phyloP scores from a whole-genome alignment of 2,797 vertebrate species.

The Peromyscus aztecus region DNA sequence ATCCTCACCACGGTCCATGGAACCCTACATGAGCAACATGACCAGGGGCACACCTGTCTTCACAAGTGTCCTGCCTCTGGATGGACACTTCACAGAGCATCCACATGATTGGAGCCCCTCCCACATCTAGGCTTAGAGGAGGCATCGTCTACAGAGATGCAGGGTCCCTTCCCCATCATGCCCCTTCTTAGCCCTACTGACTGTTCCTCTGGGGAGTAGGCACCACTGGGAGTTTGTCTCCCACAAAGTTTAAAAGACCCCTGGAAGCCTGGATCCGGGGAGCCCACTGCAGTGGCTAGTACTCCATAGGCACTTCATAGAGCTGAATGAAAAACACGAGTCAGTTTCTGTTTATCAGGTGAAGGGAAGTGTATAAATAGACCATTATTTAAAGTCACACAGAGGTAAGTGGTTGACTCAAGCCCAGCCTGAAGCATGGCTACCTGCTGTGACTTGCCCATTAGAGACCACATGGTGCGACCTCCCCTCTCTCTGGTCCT shows the following conservation, averaged over 20 bases:
- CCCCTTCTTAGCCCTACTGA: rapidly evolving
- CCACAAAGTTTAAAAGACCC: neutral
- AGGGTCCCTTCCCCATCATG: rapidly evolving
- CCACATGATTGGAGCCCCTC: neutral
- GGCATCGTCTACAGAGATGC: neutral
- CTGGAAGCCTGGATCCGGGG: rapidly evolving
- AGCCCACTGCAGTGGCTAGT: rapidly evolving
- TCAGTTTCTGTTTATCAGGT: neutral
- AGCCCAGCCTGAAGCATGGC: neutral
- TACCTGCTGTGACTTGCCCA: neutral
- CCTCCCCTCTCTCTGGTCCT: neutral
- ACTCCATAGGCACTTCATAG: rapidly evolving
- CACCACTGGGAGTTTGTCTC: no score
- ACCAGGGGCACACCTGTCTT: neutral
- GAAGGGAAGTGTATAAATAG: neutral
- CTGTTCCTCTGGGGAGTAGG: rapidly evolving
- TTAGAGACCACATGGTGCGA: rapidly evolving
- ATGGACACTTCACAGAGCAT: neutral
- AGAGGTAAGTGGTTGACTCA: rapidly evolving
- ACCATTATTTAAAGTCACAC: neutral
- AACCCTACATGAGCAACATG: rapidly evolving
- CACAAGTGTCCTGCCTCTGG: neutral
- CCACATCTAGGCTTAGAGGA: neutral
- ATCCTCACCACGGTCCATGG: neutral
- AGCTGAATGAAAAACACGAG: neutral